Evolutionary conservation across 2,888 invertebrate species (phyloP).

Genomic region (Cryptocheilus praepositus): DNA sequence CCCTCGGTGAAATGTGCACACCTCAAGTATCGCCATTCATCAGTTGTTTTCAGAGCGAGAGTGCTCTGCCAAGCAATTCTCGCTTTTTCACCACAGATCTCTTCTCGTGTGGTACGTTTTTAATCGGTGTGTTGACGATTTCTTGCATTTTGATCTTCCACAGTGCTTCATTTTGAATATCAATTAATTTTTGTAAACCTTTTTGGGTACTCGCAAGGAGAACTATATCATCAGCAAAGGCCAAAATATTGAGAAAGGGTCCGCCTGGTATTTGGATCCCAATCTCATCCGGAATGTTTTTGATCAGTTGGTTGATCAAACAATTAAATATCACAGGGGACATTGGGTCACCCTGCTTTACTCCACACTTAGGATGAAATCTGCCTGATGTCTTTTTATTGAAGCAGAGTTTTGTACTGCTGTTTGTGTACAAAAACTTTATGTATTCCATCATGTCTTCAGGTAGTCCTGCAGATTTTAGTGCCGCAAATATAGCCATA

Average conservation of each 20-base stretch:
- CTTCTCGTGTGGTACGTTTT: too few relatives aligned
- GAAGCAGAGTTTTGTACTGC: neutral
- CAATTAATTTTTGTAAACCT: too few relatives aligned
- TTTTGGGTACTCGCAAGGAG: neutral
- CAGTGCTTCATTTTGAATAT: too few relatives aligned
- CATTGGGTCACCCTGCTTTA: conserved; percentile 44
- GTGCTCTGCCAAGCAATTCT: too few relatives aligned
- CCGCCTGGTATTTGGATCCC: neutral
- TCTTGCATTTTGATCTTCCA: too few relatives aligned
- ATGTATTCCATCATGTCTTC: neutral
- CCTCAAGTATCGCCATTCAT: too few relatives aligned
- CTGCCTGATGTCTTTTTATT: neutral
- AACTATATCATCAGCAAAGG: conserved; percentile 2
- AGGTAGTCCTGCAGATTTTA: neutral
- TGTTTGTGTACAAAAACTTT: neutral
- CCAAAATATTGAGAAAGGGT: neutral
- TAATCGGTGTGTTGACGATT: too few relatives aligned
- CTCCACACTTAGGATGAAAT: conserved; percentile 20
- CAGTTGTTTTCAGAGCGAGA: too few relatives aligned
- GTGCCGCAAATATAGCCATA: neutral
- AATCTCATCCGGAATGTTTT: too few relatives aligned
- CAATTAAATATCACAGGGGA: conserved; percentile 39
- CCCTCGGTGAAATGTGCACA: too few relatives aligned
- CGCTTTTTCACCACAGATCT: too few relatives aligned
- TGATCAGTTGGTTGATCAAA: conserved; percentile 20